A percentile compares a stretch with the other conserved stretches of the same genome.
Evolutionary conservation across 2,888 invertebrate species (phyloP).

Genomic region (Iselma pallidipennis): DNA sequence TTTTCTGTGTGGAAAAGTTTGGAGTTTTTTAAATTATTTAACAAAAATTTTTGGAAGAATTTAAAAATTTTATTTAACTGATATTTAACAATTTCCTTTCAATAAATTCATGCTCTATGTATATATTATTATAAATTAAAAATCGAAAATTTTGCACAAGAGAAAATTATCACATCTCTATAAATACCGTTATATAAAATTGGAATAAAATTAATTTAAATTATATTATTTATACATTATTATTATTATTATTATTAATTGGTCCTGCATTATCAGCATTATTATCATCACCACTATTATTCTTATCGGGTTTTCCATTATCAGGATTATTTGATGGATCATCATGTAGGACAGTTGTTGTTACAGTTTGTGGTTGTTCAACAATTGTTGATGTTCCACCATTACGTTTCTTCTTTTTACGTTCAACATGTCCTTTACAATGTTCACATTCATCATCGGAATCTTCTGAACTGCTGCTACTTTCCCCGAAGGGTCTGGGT

Average conservation of each 20-base stretch:
- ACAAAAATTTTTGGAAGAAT: not conserved
- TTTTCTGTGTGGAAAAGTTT: not conserved
- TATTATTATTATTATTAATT: not conserved
- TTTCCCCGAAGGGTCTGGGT: slow-evolving; percentile 85
- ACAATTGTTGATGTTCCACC: slow-evolving; percentile 13
- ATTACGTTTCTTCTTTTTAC: slow-evolving; percentile 48
- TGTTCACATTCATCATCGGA: slow-evolving; percentile 82
- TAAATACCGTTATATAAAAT: not conserved
- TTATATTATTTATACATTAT: not conserved
- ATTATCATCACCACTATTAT: not conserved
- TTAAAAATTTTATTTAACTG: not conserved
- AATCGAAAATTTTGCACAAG: not conserved
- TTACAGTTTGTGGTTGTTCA: slow-evolving; percentile 13
- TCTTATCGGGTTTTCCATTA: not conserved
- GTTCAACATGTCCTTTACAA: slow-evolving; percentile 81
- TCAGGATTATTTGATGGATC: not conserved
- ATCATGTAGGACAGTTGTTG: slow-evolving; percentile 16
- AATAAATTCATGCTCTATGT: not conserved
- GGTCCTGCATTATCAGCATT: not conserved
- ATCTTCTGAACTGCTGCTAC: slow-evolving; percentile 77
- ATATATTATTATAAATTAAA: not conserved
- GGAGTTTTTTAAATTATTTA: not conserved
- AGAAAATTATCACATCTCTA: not conserved
- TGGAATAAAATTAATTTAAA: not conserved
- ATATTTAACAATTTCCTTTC: not conserved